Evolutionary conservation across 2,113 vertebrate species (phyloP).

Genomic region (Melierax canorus): DNA sequence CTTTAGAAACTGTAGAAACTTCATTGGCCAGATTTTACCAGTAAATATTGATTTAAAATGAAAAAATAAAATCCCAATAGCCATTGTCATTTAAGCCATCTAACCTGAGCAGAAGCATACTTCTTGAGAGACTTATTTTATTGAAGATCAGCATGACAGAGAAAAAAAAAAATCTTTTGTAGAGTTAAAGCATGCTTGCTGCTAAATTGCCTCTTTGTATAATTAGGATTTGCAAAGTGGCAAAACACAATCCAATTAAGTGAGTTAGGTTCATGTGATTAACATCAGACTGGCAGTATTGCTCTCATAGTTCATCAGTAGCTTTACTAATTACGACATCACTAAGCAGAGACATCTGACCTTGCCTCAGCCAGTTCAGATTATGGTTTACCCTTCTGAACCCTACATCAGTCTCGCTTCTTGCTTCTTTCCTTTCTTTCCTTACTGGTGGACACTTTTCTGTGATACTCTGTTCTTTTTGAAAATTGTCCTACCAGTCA

Average conservation of each 20-base stretch:
- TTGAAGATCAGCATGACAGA: background rate
- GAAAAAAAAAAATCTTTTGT: background rate
- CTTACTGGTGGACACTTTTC: background rate
- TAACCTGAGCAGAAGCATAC: background rate
- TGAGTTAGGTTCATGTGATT: conserved; percentile 33
- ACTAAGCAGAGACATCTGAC: conserved; percentile 1
- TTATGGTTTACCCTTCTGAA: background rate
- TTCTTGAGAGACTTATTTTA: background rate
- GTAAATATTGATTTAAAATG: background rate
- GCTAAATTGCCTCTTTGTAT: background rate
- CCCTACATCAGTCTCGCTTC: background rate
- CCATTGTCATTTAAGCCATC: background rate
- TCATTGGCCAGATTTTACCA: background rate
- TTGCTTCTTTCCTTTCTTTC: background rate
- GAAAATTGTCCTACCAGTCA: background rate
- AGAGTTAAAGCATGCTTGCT: background rate
- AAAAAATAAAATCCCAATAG: background rate
- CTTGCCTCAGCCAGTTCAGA: conserved; percentile 3
- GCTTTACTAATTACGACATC: conserved; percentile 11
- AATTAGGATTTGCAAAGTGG: conserved; percentile 19
- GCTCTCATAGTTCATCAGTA: conserved; percentile 21
- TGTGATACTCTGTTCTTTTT: background rate
- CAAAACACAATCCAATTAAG: conserved; percentile 42
- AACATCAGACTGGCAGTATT: background rate
- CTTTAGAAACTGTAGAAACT: background rate